Evolutionary conservation across 2,113 vertebrate species (phyloP).

Genomic region (Callocephalon fimbriatum): DNA sequence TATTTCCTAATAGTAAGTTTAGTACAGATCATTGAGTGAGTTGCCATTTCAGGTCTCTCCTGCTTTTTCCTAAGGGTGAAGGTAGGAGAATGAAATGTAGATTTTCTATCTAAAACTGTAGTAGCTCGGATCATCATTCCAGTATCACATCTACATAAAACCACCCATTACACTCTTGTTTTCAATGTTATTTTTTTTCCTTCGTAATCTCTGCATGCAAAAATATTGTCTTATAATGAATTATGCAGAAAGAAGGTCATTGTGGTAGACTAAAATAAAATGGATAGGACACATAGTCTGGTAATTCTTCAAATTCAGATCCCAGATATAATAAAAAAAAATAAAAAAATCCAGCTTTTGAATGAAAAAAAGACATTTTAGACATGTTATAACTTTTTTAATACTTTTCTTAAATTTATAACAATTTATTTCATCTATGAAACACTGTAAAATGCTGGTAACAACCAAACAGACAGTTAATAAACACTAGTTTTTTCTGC

Average conservation of each 20-base stretch:
- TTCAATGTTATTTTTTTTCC: not conserved
- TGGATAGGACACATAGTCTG: not conserved
- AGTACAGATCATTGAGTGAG: not conserved
- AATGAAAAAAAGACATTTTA: not conserved
- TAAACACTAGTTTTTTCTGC: not conserved
- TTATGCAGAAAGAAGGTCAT: not conserved
- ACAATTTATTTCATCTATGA: not conserved
- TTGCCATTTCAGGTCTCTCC: not conserved
- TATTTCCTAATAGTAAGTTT: not conserved
- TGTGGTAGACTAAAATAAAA: not conserved
- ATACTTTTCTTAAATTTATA: conserved; percentile 32
- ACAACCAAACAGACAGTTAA: not conserved
- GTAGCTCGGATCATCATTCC: not conserved
- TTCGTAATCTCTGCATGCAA: not conserved
- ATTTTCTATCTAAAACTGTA: not conserved
- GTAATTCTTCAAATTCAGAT: conserved; percentile 27
- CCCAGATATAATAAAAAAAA: not conserved
- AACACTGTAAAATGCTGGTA: not conserved
- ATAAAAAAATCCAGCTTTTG: not conserved
- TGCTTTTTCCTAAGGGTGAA: not conserved
- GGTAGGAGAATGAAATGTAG: not conserved
- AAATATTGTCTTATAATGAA: conserved; percentile 6
- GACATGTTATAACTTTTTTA: not conserved
- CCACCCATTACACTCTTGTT: not conserved
- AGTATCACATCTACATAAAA: not conserved